Evolutionary conservation across 2,888 invertebrate species (phyloP).

Genomic region (Nezara viridula): DNA sequence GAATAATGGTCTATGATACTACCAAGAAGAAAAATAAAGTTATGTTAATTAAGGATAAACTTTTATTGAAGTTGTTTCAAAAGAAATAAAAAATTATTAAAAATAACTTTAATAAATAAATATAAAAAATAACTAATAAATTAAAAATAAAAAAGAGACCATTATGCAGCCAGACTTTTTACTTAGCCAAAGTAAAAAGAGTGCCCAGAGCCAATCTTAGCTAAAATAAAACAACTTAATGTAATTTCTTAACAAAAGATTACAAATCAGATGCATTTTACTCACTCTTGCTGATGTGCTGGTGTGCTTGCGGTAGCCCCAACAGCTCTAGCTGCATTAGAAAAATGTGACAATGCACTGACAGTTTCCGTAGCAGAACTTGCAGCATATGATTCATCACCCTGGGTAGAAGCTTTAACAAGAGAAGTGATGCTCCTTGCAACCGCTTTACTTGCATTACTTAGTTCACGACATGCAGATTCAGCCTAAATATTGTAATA

Average conservation of each 20-base stretch:
- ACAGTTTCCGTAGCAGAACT: constrained; percentile 87
- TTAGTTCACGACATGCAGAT: constrained; percentile 74
- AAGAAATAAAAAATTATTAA: too few species aligned
- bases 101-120: too few species aligned
- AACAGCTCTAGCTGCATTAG: constrained; percentile 82
- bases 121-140: too few species aligned
- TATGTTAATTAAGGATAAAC: too few species aligned
- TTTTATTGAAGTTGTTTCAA: too few species aligned
- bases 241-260: neutral
- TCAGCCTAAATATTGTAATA: constrained; percentile 70
- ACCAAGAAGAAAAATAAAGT: too few species aligned
- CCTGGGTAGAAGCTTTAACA: constrained; percentile 86
- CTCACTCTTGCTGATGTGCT: constrained; percentile 59
- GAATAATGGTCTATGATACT: too few species aligned
- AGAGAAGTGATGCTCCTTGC: constrained; percentile 88
- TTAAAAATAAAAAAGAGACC: too few species aligned
- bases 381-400: constrained; percentile 84
- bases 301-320: constrained; percentile 73
- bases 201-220: neutral
- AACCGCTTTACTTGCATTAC: constrained; percentile 80
- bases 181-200: too few species aligned
- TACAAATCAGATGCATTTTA: neutral
- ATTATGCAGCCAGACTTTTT: too few species aligned
- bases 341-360: constrained; percentile 80
- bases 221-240: neutral